A percentile compares a stretch with the other conserved stretches of the same genome.
These are phyloP conservation scores for Zaprionus lineosus DNA, from an alignment of 2,888 invertebrate species.

Conservation along the genomic window DNA sequence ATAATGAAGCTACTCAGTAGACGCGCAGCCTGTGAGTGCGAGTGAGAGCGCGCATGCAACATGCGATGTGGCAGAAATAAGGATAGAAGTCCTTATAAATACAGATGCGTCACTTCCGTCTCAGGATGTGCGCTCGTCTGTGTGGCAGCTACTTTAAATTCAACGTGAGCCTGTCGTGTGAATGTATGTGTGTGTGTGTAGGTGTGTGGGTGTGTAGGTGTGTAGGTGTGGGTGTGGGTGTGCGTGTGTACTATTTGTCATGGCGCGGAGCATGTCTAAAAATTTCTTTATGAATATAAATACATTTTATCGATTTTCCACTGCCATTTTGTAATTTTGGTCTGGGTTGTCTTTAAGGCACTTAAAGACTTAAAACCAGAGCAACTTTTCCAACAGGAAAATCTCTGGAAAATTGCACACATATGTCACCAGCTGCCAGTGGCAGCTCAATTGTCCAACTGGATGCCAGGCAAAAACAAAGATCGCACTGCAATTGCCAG, in stretches of 20 bases:
- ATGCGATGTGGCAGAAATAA: conserved; percentile 30
- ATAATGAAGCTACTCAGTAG: conserved; percentile 10
- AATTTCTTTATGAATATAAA: conserved; percentile 75
- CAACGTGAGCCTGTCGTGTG: conserved; percentile 58
- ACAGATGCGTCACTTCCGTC: conserved; percentile 11
- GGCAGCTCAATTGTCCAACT: conserved; percentile 20
- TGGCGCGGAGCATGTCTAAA: conserved; percentile 32
- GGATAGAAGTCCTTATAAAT: conserved; percentile 10
- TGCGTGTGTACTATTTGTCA: conserved; percentile 39
- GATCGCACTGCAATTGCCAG: conserved; percentile 55
- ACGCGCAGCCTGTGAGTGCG: conserved; percentile 10
- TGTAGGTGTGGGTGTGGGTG: conserved; percentile 2
- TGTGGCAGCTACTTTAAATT: conserved; percentile 71
- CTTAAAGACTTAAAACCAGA: conserved; percentile 38
- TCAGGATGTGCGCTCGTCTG: conserved; percentile 19
- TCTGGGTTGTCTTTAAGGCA: conserved; percentile 31
- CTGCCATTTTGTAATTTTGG: conserved; percentile 38
- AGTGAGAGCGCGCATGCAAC: conserved; percentile 31
- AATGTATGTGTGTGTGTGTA: conserved; percentile 1
- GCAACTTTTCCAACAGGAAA: conserved; percentile 43
- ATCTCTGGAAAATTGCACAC: conserved; percentile 78
- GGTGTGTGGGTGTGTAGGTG: conserved; percentile 3
- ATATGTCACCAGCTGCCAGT: conserved; percentile 69
- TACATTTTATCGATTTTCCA: conserved; percentile 67
- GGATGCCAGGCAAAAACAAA: conserved; percentile 48